Evolutionary conservation across 2,888 invertebrate genomes (phyloP).

Genomic region (Polydrusus tereticollis): DNA sequence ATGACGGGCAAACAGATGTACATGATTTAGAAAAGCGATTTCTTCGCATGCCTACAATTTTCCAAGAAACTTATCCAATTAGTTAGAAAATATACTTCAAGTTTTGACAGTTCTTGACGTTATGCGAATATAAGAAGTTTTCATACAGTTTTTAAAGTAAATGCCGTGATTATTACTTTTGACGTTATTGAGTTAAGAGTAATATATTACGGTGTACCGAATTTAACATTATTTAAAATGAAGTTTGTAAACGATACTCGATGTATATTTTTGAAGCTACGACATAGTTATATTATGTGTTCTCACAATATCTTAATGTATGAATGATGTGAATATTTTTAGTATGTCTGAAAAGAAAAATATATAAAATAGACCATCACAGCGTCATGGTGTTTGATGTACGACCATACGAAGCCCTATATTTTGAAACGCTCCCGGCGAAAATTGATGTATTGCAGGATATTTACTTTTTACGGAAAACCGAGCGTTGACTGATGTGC

Average conservation of each 20-base stretch:
- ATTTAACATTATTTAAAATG: too few relatives aligned
- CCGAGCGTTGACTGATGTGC: neutral
- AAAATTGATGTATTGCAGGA: neutral
- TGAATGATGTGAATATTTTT: neutral
- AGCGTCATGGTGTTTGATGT: neutral
- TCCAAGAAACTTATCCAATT: slow-evolving; percentile 39
- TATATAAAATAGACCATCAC: neutral
- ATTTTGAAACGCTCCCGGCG: neutral
- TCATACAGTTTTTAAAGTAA: neutral
- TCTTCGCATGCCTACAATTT: slow-evolving; percentile 39
- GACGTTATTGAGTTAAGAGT: neutral
- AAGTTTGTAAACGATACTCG: too few relatives aligned
- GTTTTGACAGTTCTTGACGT: slow-evolving; percentile 18
- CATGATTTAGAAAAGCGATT: slow-evolving; percentile 38
- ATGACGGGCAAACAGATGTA: slow-evolving; percentile 34
- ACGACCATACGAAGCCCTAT: neutral
- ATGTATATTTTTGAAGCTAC: too few relatives aligned
- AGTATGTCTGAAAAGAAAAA: neutral
- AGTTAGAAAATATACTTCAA: slow-evolving; percentile 40
- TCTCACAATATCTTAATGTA: too few relatives aligned
- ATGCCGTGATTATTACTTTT: neutral
- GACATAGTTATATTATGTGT: too few relatives aligned
- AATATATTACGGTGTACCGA: too few relatives aligned
- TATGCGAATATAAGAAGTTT: slow-evolving; percentile 16
- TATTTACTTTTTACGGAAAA: neutral